Percentiles rank a stretch among this genome's conserved stretches.
Evolutionary conservation across 2,888 invertebrate species (phyloP).

Genomic region (Papilio gigon): DNA sequence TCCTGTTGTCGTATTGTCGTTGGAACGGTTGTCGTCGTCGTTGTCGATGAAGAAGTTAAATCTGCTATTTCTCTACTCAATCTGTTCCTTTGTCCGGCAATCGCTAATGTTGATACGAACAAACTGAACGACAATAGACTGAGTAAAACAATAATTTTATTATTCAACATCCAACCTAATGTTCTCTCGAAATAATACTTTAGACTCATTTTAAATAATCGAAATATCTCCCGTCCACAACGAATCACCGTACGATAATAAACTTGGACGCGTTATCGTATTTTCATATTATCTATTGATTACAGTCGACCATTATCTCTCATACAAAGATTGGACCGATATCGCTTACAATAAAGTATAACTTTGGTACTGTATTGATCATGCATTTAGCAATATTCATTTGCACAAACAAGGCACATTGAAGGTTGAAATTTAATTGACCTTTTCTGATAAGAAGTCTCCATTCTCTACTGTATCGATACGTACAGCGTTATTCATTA

Average conservation of each 20-base stretch:
- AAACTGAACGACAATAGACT: conserved; percentile 64
- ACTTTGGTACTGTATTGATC: background rate
- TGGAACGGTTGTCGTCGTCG: conserved; percentile 29
- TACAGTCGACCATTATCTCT: conserved; percentile 15
- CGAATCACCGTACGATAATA: conserved; percentile 7
- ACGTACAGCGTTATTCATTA: no score
- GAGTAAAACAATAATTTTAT: conserved; percentile 71
- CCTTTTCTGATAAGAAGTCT: no score
- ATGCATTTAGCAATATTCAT: no score
- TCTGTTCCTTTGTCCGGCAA: conserved; percentile 67
- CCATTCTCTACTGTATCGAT: no score
- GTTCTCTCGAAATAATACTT: conserved; percentile 62
- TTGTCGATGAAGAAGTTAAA: conserved; percentile 44
- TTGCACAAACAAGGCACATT: no score
- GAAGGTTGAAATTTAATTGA: no score
- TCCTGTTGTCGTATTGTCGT: background rate
- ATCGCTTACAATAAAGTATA: background rate
- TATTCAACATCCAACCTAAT: conserved; percentile 67
- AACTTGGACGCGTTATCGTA: conserved; percentile 15
- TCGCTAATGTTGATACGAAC: conserved; percentile 66
- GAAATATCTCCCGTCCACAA: background rate
- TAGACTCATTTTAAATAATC: conserved; percentile 53
- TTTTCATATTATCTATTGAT: conserved; percentile 25
- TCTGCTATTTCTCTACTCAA: conserved; percentile 53
- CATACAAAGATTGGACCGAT: conserved; percentile 18